A percentile compares a stretch with the other conserved stretches of the same genome.
phyloP scores from a whole-genome alignment of 1,140 invertebrate species.

The Steinernema khuongi region DNA sequence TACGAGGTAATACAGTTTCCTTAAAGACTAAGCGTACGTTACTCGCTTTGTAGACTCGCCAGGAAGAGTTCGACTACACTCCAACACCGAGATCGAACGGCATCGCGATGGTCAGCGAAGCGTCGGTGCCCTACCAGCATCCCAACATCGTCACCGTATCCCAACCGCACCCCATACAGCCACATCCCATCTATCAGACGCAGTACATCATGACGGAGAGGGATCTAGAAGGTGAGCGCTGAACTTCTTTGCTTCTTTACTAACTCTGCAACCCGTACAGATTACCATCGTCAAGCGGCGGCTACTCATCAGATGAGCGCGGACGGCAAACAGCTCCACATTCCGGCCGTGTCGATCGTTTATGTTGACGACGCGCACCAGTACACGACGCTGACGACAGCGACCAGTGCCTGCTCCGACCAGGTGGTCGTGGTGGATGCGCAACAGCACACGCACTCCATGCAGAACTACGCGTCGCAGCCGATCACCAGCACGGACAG shows the following conservation, averaged over 20 bases:
- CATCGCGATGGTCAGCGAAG: not conserved
- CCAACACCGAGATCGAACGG: not conserved
- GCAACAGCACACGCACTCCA: not conserved
- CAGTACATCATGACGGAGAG: not conserved
- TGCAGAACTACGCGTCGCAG: not conserved
- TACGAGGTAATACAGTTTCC: constrained; percentile 60
- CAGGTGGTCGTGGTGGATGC: constrained; percentile 6
- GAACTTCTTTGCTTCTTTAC: not conserved
- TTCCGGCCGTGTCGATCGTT: not conserved
- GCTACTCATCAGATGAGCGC: not conserved
- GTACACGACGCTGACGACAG: constrained; percentile 5
- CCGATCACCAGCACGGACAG: not conserved
- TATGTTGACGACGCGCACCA: constrained; percentile 6
- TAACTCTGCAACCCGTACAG: not conserved
- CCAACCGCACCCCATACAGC: not conserved
- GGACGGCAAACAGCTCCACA: not conserved
- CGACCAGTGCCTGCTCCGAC: not conserved
- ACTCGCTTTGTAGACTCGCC: not conserved
- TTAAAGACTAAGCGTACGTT: no score
- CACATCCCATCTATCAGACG: not conserved
- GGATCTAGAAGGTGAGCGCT: not conserved
- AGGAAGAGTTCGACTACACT: not conserved
- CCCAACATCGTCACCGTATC: not conserved
- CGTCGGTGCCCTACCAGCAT: not conserved
- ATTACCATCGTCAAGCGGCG: not conserved